These are phyloP conservation scores for Sesamia inferens DNA, from an alignment of 2,888 invertebrate genomes.

Conservation along the genomic window DNA sequence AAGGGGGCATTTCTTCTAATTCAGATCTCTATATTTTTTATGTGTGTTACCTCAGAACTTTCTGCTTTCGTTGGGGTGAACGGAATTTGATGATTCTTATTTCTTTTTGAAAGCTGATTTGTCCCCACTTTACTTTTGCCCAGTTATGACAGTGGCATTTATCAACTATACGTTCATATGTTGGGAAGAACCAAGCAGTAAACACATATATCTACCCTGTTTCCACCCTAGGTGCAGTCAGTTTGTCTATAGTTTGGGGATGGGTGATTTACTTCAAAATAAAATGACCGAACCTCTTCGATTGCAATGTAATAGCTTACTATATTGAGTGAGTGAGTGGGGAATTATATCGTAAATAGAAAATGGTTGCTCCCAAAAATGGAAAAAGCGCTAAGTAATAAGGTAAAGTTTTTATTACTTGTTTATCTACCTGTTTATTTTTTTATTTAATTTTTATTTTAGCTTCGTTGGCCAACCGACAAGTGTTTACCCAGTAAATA, in stretches of 20 bases:
- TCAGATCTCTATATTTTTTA: neutral
- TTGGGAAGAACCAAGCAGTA: neutral
- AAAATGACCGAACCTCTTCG: neutral
- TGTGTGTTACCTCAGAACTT: neutral
- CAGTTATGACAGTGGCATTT: no score
- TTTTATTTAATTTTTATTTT: no score
- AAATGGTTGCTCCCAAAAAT: slow-evolving; percentile 11
- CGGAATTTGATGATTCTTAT: no score
- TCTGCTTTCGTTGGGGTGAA: no score
- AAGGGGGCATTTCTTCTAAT: no score
- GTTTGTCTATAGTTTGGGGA: neutral
- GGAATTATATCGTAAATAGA: slow-evolving; percentile 42
- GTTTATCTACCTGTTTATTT: neutral
- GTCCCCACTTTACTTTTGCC: no score
- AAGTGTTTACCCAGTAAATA: no score
- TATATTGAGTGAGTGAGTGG: slow-evolving; percentile 36
- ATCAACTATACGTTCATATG: neutral
- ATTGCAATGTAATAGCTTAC: slow-evolving; percentile 22
- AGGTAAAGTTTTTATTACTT: slow-evolving; percentile 10
- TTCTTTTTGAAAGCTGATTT: no score
- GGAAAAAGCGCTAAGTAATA: slow-evolving; percentile 1
- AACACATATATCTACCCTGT: neutral
- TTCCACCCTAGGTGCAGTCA: neutral
- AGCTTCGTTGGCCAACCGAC: no score
- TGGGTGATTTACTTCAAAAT: neutral